Evolutionary conservation across 2,113 vertebrate species (phyloP), one percentile per base, ranked within the genome.

Genomic region (Anser brachyrhynchus): DNA sequence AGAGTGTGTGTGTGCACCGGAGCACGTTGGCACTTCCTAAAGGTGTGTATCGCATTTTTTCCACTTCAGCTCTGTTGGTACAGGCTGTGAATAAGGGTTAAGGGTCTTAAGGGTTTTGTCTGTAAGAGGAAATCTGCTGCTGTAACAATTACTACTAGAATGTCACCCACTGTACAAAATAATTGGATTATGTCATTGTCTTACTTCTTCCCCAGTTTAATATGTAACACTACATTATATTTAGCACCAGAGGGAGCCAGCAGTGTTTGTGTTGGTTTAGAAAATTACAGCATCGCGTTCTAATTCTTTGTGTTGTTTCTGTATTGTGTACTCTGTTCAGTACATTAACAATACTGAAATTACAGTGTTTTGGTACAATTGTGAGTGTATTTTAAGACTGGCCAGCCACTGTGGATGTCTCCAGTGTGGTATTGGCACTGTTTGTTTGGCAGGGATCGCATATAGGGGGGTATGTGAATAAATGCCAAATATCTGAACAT

Each of bases 201-300:
- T 95, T 87, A 20, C 71, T 86, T 58, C 33, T 91, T 55, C 75
- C 49, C 35, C 2, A 3, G 54, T 49, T 64, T 19, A 13, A 29
- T 51, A 22, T 79, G 75, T 55, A 78, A 75, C 81, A 81, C 37
- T 88, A 7, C 4, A 0, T 88, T 75, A 10, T 55, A 54, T 89
- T 90, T 96, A 94, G 84, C 96, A 92, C 92, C 89, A 96, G 97
- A 95, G 96, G 95, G 96, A 96, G 95, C 93, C 93, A 94, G 4
- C 57, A 64, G 69, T 84, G 66, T 94, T 93, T 81, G 78, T 82
- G 17, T 29, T 80, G 51, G 41, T 85, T 95, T 80, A 76, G 62
- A 83, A 93, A 70, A 92, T 83, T 20, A 41, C 10, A 1, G 20
- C 19, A 7, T 65, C 31, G 2, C 18, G 6, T 91, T 73, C 49